Conservation (phyloP, 2,888 invertebrate genomes). For the Macrophya alboannulata region DNA sequence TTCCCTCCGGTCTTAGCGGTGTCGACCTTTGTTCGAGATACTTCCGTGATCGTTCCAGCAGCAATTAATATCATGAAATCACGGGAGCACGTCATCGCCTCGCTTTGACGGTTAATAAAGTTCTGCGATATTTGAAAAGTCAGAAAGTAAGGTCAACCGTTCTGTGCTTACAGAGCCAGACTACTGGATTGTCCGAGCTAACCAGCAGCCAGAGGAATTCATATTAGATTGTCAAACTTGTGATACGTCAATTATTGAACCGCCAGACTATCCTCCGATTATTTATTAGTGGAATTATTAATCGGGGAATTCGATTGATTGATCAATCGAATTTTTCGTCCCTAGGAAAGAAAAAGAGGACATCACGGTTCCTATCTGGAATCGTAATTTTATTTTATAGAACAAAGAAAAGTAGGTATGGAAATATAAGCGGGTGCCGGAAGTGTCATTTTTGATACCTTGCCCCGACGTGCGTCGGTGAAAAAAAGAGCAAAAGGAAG, state of each 20-base stretch:
- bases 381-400: neutral
- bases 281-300: too few relatives aligned
- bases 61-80: conserved; percentile 54
- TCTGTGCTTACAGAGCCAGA: neutral
- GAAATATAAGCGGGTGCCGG: conserved; percentile 19
- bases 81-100: conserved; percentile 36
- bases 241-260: neutral
- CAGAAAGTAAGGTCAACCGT: conserved; percentile 40
- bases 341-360: neutral
- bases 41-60: conserved; percentile 43
- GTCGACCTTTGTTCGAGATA: conserved; percentile 45
- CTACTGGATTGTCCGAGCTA: neutral
- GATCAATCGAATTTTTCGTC: neutral
- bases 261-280: neutral
- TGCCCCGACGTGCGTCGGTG: conserved; percentile 23
- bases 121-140: conserved; percentile 28
- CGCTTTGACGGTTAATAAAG: conserved; percentile 41
- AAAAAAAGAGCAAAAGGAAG: neutral
- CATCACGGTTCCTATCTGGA: neutral
- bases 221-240: neutral
- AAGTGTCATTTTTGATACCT: conserved; percentile 46
- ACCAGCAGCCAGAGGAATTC: neutral
- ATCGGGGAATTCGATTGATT: neutral
- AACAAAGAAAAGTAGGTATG: neutral
- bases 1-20: conserved; percentile 14